Conservation (phyloP, 2,797 vertebrate species). For the Enteromius afrohamiltoni region DNA sequence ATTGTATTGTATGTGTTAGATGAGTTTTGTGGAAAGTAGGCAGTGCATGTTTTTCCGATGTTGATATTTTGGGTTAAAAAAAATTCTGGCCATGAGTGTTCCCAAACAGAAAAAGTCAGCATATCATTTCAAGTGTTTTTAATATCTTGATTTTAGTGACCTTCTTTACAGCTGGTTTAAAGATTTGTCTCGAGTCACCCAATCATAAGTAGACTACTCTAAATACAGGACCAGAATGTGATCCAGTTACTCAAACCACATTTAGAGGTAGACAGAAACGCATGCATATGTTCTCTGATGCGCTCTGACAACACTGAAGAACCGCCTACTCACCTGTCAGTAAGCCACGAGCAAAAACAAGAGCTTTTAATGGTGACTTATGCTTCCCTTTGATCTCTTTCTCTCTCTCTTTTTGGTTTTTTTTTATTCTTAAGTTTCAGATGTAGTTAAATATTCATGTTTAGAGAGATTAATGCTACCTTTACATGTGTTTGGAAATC, state of each 20-base stretch:
- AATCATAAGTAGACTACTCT: neutral
- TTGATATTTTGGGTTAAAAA: neutral
- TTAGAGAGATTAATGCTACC: neutral
- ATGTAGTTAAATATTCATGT: constrained; percentile 3
- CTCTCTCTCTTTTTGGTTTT: too few relatives aligned
- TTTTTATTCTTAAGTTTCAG: neutral
- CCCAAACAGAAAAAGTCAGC: neutral
- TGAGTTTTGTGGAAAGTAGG: neutral
- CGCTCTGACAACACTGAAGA: neutral
- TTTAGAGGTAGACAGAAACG: neutral
- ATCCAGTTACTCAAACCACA: neutral
- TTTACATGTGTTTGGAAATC: neutral
- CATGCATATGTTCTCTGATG: neutral
- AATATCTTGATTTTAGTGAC: neutral
- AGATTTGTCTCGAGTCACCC: neutral
- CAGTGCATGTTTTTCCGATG: neutral
- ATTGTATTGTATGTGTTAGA: neutral
- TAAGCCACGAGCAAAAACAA: neutral
- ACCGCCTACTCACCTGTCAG: neutral
- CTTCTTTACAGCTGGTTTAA: neutral
- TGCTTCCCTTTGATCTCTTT: neutral
- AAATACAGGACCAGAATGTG: neutral
- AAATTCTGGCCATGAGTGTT: neutral
- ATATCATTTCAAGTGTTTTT: neutral
- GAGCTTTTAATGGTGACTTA: neutral